Evolutionary conservation across 2,888 invertebrate genomes (phyloP), one percentile per base, ranked within the genome.

Genomic region (Drosophila kanekoi): DNA sequence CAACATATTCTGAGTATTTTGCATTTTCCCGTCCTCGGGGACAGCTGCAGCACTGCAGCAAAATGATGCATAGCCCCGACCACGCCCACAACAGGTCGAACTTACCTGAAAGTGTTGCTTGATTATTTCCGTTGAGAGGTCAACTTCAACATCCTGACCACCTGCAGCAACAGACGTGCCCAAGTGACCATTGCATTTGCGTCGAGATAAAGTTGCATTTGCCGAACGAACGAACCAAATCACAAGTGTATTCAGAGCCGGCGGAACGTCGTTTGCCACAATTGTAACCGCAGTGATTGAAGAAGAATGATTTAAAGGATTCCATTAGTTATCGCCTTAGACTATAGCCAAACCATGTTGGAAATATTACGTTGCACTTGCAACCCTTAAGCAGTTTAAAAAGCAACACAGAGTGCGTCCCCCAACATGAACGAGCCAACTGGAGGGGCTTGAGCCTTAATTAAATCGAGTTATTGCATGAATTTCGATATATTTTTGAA

Each of bases 71-170:
- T 40, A 37, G 62, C 23, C 38, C n/a, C 2, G 9, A 51, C 28
- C 57, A 64, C 57, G 44, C 59, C 61, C 45, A 54, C 49, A 45
- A 14, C 35, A 38, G 35, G 23, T 40, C 37, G 43, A 69, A 72
- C 92, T 89, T 82, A 92, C 92, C 92, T 92, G 92, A 92, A 92
- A 92, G 89, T 92, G 92, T 90, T 92, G 92, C 91, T 92, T 92
- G 89, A 92, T 92, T 91, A 92, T 92, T 90, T 92, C 92, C 90
- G 92, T 90, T 90, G 92, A 92, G 87, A 91, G 89, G 89, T 92
- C 92, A 87, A 91, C 90, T 89, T 92, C 91, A 79, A 91, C 89
- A 75, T 92, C 92, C 90, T 92, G 92, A 84, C 92, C 92, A 90
- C 92, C 92, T 92, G 77, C 75, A 80, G 51, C 54, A 63, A 47